Percentiles rank a stretch among this genome's conserved stretches.
phyloP scores from a whole-genome alignment of 2,113 vertebrate genomes.

The Dipodomys merriami region DNA sequence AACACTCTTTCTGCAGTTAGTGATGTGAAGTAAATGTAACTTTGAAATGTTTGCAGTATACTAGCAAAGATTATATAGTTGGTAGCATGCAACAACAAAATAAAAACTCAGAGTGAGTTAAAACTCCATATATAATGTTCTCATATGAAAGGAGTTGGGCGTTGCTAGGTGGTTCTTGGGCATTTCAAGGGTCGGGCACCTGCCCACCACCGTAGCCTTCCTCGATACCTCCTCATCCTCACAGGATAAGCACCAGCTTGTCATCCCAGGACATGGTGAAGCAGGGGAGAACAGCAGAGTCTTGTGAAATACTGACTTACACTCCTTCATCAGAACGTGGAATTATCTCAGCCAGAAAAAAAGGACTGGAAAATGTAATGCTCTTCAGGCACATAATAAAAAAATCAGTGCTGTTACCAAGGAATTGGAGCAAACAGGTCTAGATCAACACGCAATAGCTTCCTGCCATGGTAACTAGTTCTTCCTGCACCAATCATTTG shows the following conservation, averaged over 20 bases:
- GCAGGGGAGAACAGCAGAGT: not conserved
- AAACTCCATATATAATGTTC: not conserved
- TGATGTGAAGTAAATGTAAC: not conserved
- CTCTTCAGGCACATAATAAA: not conserved
- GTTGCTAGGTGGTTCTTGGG: too few species aligned
- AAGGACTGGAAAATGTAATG: not conserved
- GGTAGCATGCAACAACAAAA: not conserved
- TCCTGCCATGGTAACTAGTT: not conserved
- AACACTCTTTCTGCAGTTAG: not conserved
- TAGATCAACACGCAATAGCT: not conserved
- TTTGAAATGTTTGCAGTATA: not conserved
- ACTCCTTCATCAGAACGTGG: not conserved
- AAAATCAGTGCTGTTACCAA: not conserved
- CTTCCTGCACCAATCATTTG: not conserved
- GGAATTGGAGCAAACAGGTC: rapidly evolving
- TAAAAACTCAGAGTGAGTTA: not conserved
- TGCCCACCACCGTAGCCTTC: too few species aligned
- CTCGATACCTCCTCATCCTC: rapidly evolving
- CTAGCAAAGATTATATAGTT: not conserved
- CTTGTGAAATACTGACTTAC: rapidly evolving
- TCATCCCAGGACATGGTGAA: rapidly evolving
- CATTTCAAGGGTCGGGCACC: not conserved
- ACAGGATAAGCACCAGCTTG: rapidly evolving
- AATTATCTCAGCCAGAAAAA: not conserved
- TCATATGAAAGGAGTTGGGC: not conserved